Percentiles rank a stretch among this genome's conserved stretches.
Evolutionary conservation across 2,113 vertebrate species (phyloP).

Genomic region (Limnothrissa miodon): DNA sequence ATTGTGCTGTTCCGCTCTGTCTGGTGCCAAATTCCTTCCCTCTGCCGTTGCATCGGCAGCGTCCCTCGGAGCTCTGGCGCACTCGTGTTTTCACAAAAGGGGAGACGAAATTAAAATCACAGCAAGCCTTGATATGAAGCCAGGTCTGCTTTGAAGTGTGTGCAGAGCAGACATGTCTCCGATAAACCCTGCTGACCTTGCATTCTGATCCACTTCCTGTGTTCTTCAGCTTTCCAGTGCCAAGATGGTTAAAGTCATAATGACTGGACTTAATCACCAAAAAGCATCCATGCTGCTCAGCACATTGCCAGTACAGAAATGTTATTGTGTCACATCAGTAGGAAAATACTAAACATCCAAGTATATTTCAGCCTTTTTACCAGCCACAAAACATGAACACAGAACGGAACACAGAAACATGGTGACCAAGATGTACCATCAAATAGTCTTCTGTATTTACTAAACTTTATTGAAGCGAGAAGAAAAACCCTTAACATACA

Average conservation of each 20-base stretch:
- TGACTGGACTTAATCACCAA: background rate
- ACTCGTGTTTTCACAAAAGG: constrained; percentile 7
- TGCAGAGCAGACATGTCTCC: background rate
- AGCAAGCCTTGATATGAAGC: constrained; percentile 12
- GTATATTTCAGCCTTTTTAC: background rate
- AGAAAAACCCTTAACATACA: too few relatives aligned
- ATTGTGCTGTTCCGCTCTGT: constrained; percentile 48
- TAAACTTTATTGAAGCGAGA: too few relatives aligned
- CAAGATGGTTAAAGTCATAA: background rate
- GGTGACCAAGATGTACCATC: too few relatives aligned
- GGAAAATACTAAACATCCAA: background rate
- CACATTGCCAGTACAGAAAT: background rate
- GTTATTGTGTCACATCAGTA: background rate
- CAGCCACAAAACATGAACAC: too few relatives aligned
- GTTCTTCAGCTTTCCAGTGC: constrained; percentile 5
- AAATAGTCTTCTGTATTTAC: too few relatives aligned
- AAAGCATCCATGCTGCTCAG: background rate
- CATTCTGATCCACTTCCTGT: background rate
- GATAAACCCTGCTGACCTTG: constrained; percentile 2
- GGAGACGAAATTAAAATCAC: constrained; percentile 7
- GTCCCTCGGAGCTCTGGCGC: constrained; percentile 24
- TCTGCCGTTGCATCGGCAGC: constrained; percentile 20
- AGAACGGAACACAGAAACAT: too few relatives aligned
- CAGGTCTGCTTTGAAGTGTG: background rate
- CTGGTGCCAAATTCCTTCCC: constrained; percentile 43